Base-by-base conservation (phyloP, 2,888 invertebrate species). In the Morinoia aosen region DNA sequence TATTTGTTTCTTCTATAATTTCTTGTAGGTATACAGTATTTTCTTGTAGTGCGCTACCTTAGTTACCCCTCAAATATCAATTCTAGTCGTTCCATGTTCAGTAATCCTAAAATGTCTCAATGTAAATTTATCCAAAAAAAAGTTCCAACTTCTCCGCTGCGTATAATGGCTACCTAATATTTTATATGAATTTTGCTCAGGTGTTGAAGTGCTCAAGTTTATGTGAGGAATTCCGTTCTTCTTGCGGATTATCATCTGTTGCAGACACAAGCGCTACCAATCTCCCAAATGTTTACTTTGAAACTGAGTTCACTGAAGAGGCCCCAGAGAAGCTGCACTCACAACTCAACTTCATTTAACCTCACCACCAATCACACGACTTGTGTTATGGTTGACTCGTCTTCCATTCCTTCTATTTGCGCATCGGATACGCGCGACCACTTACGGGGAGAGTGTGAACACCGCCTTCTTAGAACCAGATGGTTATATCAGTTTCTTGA, bases 401-500 rank as follows among this genome's bases (percentile, higher is more conserved):
- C 76, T 25, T 16, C 25, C 7, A 33, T 76, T 76, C 76, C 76
- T 8, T 76, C 76, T 33, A 33, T 76, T 33, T 76, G 16, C 0
- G 3, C 76, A 33, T 33, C 76, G 25, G 76, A 76, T 25, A 3
- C 76, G 19, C 25, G 10, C 33, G 76, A 25, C 25, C 33, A 33
- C 33, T 25, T 33, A 76, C 19, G 33, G 33, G n/a, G 76, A 76
- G 16, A 48, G 8, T 48, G 2, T 93, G 48, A 93, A 93, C 93
- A 93, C 56, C 7, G 93, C 93, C 12, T 93, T 93, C 33, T 19
- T 93, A 0, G 57, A 93, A 93, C 93, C 93, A 10, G 48, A 57
- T 57, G 93, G 14, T 93, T 93, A 57, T 57, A 57, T 93, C 4
- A 93, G 93, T 57, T 93, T 93, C 57, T 33, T 93, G 19, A 93